Evolutionary conservation across 1,140 invertebrate species (phyloP), one percentile per base, ranked within the genome.

Genomic region (Listronotus oregonensis): DNA sequence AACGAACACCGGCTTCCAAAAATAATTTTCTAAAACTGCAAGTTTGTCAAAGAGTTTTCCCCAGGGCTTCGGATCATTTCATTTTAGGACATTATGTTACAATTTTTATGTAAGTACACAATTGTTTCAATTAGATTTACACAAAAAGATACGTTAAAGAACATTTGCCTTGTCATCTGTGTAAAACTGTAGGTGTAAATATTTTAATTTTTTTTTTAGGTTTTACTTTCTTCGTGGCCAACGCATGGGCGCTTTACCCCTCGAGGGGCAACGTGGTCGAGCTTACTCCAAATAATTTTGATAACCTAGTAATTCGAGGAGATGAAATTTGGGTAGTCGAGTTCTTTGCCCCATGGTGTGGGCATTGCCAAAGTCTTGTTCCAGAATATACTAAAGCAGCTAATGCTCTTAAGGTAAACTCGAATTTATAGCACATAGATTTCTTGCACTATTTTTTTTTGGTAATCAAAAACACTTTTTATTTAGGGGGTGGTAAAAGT

Each of bases 271-370:
- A 92, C 78, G 96, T 99, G 6, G 83, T 99, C 8, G 91, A 97
- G 70, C 82, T 99, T 18, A 97, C 90, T n/a, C 86, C 90, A 6
- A 82, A 82, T 21, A 98, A 97, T 83, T 99, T 99, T 79, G 88
- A 99, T 67, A 86, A 82, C 69, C 81, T 90, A 73, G 96, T 99
- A 8, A 82, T 90, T 54, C 86, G 94, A 68, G 88, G 91, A 69
- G 91, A 96, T 82, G 86, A 90, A 72, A 80, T 97, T 46, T 97
- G 94, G 94, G 81, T 97, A 49, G 90, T 97, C n/a, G 93, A 96
- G 77, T 97, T 96, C 79, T 97, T 86, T 81, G 95, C 95, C 0
- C 94, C 94, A 0, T 97, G 95, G 95, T 96, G 92, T 80, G 90
- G 90, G 27, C 93, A 95, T 75, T 94, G 93, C 78, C 86, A 94